phyloP scores from a whole-genome alignment of 2,888 invertebrate genomes.

The Drosophila gaucha region DNA sequence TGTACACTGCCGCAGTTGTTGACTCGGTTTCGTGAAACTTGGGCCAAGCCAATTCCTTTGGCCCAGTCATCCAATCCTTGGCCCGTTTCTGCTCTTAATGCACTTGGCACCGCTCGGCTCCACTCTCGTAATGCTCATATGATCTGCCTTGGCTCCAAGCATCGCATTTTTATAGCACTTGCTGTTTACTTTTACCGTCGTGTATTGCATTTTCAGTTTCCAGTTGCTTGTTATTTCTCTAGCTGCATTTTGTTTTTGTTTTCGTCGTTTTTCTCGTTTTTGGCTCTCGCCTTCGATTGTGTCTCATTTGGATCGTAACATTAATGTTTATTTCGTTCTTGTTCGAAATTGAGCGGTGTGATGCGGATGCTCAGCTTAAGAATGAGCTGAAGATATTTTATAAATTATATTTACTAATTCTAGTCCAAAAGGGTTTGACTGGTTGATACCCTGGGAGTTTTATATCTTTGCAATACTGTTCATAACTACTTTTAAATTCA shows the following conservation, averaged over 20 bases:
- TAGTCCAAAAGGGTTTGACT: too few species aligned
- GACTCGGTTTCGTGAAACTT: slow-evolving; percentile 65
- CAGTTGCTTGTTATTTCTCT: slow-evolving; percentile 52
- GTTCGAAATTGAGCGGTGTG: slow-evolving; percentile 46
- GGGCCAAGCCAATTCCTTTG: slow-evolving; percentile 70
- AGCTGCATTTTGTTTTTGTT: slow-evolving; percentile 32
- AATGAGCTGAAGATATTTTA: background rate
- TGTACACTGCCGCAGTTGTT: slow-evolving; percentile 66
- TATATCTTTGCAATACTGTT: too few species aligned
- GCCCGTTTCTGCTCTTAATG: slow-evolving; percentile 65
- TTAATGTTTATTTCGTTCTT: slow-evolving; percentile 64
- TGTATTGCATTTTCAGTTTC: slow-evolving; percentile 43
- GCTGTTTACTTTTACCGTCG: slow-evolving; percentile 57
- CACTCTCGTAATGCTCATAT: slow-evolving; percentile 59
- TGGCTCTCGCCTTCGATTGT: slow-evolving; percentile 33
- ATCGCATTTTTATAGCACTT: slow-evolving; percentile 71
- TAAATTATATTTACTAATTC: slow-evolving; percentile 2
- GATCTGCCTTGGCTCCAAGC: slow-evolving; percentile 58
- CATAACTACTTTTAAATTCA: too few species aligned
- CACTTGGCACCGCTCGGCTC: slow-evolving; percentile 44
- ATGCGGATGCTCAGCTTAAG: background rate
- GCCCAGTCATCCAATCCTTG: slow-evolving; percentile 63
- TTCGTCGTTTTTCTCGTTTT: background rate
- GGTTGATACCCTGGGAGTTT: too few species aligned
- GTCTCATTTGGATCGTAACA: slow-evolving; percentile 77